Evolutionary conservation across 2,113 vertebrate genomes (phyloP).

Genomic region (Callopanchax toddi): DNA sequence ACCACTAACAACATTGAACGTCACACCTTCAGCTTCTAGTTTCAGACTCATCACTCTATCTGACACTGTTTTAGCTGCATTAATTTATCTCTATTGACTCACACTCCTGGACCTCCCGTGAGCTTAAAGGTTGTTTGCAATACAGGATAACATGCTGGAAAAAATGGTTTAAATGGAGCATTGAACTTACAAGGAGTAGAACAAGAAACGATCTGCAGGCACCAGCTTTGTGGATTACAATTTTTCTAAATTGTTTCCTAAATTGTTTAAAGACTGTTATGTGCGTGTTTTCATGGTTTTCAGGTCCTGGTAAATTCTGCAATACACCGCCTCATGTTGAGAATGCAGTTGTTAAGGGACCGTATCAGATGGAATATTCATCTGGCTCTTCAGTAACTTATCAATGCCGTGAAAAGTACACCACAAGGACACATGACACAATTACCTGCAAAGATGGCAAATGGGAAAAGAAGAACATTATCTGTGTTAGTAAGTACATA

Average conservation of each 20-base stretch:
- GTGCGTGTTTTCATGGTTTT: neutral
- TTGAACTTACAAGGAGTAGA: neutral
- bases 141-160: fast-evolving
- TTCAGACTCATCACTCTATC: too few species aligned
- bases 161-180: fast-evolving
- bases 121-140: fast-evolving
- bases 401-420: conserved; percentile 12
- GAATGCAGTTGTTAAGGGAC: conserved; percentile 20
- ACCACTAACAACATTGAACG: too few species aligned
- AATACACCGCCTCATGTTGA: conserved; percentile 24
- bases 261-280: neutral
- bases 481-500: conserved; percentile 47
- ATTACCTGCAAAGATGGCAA: conserved; percentile 14
- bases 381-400: conserved; percentile 28
- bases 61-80: too few species aligned
- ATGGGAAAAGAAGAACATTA: conserved; percentile 35
- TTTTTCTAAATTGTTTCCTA: neutral
- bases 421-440: fast-evolving
- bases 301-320: neutral
- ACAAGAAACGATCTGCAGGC: conserved; percentile 7
- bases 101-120: fast-evolving
- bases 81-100: too few species aligned
- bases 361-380: conserved; percentile 7
- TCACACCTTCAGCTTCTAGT: too few species aligned
- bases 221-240: conserved; percentile 31